phyloP scores from a whole-genome alignment of 2,797 vertebrate genomes.

The Babyrousa celebensis region DNA sequence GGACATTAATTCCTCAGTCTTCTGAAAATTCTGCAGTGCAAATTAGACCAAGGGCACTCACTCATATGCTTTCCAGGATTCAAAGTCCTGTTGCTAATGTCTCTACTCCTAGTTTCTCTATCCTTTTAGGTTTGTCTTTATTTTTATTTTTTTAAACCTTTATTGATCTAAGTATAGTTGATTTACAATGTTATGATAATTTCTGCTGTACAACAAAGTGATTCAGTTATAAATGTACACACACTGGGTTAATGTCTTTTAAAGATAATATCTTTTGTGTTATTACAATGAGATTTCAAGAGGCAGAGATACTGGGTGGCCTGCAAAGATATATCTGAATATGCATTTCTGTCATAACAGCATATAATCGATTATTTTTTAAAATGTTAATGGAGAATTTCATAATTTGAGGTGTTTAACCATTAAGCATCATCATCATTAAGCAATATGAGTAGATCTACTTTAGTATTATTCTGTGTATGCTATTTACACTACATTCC shows the following conservation, averaged over 20 bases:
- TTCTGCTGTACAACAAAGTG: too few relatives aligned
- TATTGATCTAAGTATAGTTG: too few relatives aligned
- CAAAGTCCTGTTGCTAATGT: background rate
- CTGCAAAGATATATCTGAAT: background rate
- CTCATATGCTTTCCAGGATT: background rate
- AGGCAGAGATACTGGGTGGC: background rate
- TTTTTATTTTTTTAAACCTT: too few relatives aligned
- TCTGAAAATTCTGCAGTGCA: background rate
- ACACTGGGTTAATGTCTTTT: too few relatives aligned
- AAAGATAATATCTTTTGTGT: background rate
- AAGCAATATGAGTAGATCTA: background rate
- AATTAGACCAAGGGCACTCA: background rate
- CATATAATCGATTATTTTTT: background rate
- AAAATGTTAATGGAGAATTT: background rate
- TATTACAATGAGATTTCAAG: background rate
- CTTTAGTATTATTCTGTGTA: background rate
- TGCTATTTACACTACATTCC: background rate
- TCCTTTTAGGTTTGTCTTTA: background rate
- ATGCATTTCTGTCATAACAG: constrained; percentile 9
- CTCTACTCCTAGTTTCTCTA: background rate
- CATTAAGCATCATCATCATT: background rate
- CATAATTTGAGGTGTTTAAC: background rate
- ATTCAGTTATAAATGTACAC: too few relatives aligned
- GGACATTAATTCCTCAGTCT: background rate
- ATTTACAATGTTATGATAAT: too few relatives aligned